Evolutionary conservation across 1,140 invertebrate genomes (phyloP).

Genomic region (Caenorhabditis tropicalis): DNA sequence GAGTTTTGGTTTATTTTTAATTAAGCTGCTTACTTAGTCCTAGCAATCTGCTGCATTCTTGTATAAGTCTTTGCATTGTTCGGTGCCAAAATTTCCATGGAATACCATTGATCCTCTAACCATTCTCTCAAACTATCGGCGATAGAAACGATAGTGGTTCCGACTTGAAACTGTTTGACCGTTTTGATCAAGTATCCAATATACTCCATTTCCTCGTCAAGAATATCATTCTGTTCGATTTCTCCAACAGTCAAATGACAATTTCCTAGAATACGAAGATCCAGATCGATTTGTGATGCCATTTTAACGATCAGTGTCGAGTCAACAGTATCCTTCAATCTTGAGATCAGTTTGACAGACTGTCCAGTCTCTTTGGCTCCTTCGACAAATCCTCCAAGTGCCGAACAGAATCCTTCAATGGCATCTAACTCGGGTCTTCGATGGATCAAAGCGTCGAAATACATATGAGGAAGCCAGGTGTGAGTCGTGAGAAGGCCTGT

Average conservation of each 20-base stretch:
- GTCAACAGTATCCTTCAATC: neutral
- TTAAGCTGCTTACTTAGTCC: neutral
- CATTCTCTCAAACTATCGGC: neutral
- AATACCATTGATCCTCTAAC: neutral
- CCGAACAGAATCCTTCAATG: neutral
- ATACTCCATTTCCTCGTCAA: neutral
- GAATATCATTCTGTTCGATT: neutral
- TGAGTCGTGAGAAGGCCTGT: neutral
- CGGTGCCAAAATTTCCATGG: neutral
- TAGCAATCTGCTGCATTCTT: neutral
- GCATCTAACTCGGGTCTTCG: neutral
- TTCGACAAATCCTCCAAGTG: neutral
- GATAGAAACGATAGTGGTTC: neutral
- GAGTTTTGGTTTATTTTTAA: neutral
- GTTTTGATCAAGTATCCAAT: constrained; percentile 3
- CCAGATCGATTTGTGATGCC: neutral
- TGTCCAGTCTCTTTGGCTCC: neutral
- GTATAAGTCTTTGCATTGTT: neutral
- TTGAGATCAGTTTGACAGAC: neutral
- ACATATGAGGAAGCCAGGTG: neutral
- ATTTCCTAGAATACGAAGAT: neutral
- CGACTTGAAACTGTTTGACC: neutral
- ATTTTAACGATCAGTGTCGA: neutral
- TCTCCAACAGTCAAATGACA: neutral
- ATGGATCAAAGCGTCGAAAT: neutral